Conservation (phyloP, 2,113 vertebrate species). For the Dipodomys stephensi region DNA sequence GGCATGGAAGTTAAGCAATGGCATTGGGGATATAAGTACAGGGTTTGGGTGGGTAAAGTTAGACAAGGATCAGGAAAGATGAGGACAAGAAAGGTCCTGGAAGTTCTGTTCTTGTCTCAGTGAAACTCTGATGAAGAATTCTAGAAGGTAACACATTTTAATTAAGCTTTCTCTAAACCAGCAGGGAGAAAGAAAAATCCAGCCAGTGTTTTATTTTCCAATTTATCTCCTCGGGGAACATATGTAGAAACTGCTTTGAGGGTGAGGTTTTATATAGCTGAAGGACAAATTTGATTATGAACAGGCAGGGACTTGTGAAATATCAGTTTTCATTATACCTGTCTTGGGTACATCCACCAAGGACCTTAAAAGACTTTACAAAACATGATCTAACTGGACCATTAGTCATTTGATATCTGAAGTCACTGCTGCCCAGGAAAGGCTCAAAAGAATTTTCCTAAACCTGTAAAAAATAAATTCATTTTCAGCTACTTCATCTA, state of each 20-base stretch:
- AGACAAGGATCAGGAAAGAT: not conserved
- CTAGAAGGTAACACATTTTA: constrained; percentile 54
- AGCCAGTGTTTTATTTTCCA: constrained; percentile 48
- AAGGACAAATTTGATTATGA: constrained; percentile 64
- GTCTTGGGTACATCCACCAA: constrained; percentile 37
- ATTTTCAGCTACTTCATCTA: not conserved
- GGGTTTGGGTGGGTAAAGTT: not conserved
- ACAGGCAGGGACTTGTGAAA: constrained; percentile 58
- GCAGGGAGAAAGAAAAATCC: constrained; percentile 1
- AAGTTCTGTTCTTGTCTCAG: not conserved
- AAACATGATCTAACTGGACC: not conserved
- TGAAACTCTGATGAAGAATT: constrained; percentile 29
- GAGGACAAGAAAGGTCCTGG: not conserved
- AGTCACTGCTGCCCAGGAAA: not conserved
- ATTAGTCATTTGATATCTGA: constrained; percentile 29
- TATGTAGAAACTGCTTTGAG: constrained; percentile 39
- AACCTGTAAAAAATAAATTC: not conserved
- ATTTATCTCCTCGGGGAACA: constrained; percentile 45
- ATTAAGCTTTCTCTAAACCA: constrained; percentile 52
- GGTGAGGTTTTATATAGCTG: constrained; percentile 35
- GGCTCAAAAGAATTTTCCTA: not conserved
- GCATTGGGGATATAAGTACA: not conserved
- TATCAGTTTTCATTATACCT: constrained; percentile 65
- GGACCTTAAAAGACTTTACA: constrained; percentile 41
- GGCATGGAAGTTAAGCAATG: not conserved